Base-by-base conservation (phyloP, 2,113 vertebrate genomes). In the Atlantisia rogersi region DNA sequence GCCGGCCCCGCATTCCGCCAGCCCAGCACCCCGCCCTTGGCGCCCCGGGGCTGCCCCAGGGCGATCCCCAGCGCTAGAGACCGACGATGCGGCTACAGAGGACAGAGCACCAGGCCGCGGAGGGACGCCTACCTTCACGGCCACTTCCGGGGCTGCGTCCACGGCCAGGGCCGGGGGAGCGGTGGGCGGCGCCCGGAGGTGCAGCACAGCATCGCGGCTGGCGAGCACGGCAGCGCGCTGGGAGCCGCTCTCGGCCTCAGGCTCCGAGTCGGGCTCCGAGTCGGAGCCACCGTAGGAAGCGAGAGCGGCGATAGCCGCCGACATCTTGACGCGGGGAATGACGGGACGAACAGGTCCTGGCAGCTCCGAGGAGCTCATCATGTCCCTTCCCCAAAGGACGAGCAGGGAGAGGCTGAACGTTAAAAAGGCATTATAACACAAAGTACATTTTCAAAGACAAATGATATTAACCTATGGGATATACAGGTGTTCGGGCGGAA, bases 251-350 rank as follows among this genome's bases (percentile, higher is more conserved):
- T 98, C 98, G 2, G 95, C 92, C 64, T 99, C 99, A 22, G 98
- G 98, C 79, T 99, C 99, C 1, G 99, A 98, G 67, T 98, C 98
- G 3, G 98, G 97, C 32, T 99, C 99, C 1, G 99, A 99, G 70
- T 98, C 99, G 64, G 98, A 99, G 62, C 98, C 99, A 4, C 98
- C 98, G 76, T 99, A 99, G 1, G 99, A 99, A 16, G 98, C 99
- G 89, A 99, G 98, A 81, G 98, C 98, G 55, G 98, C 55, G 26
- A 98, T 97, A 22, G 98, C 97, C 85, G 98, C 98, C 97, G 99
- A 98, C 99, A 99, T 99, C 94, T 98, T 98, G n/a, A 46, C 95
- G 95, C 90, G 42, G 71, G 5, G 84, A 75, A 32, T 59, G 82
- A 63, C 29, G 76, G 82, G 95, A 69, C 13, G 28, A 18, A 7